Conservation (phyloP, 92 coral and sea anemone genomes). For the Zoanthus sansibaricus region DNA sequence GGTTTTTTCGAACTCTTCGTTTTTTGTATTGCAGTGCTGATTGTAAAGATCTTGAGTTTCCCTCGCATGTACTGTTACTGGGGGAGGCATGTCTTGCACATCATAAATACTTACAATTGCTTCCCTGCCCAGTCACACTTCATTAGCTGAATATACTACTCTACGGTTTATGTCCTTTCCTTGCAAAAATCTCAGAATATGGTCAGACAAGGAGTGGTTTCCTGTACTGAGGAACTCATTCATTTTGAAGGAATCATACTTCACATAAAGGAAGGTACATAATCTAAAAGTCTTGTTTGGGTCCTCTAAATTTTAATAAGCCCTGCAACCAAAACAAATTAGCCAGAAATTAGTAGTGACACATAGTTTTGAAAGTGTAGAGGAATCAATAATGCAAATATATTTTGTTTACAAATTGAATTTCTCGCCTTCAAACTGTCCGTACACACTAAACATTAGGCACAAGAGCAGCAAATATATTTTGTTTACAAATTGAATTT, state of each 20-base stretch:
- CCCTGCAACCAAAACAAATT: no score
- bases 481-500: no score
- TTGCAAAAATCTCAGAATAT: not conserved
- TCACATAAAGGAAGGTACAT: not conserved
- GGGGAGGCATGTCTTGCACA: constrained; percentile 19
- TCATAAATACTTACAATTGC: not conserved
- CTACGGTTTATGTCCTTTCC: constrained; percentile 27
- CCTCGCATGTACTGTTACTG: not conserved
- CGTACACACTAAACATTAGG: constrained; percentile 3
- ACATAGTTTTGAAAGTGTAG: no score
- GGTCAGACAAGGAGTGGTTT: not conserved
- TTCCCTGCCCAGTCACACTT: constrained; percentile 39
- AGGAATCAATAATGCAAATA: no score
- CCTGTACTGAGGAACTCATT: constrained; percentile 10
- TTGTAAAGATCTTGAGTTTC: constrained; percentile 18
- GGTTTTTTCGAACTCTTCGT: not conserved
- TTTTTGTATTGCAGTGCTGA: not conserved
- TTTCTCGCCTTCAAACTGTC: not conserved
- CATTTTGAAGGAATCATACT: constrained; percentile 5
- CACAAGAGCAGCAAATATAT: not conserved
- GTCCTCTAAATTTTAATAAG: no score
- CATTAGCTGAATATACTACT: constrained; percentile 8
- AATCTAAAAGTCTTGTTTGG: no score
- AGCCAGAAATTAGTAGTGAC: no score
- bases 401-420: no score